A percentile compares a stretch with the other conserved stretches of the same genome.
These are phyloP conservation scores for Seladonia tumulorum DNA, from an alignment of 2,888 invertebrate species.

Conservation along the genomic window DNA sequence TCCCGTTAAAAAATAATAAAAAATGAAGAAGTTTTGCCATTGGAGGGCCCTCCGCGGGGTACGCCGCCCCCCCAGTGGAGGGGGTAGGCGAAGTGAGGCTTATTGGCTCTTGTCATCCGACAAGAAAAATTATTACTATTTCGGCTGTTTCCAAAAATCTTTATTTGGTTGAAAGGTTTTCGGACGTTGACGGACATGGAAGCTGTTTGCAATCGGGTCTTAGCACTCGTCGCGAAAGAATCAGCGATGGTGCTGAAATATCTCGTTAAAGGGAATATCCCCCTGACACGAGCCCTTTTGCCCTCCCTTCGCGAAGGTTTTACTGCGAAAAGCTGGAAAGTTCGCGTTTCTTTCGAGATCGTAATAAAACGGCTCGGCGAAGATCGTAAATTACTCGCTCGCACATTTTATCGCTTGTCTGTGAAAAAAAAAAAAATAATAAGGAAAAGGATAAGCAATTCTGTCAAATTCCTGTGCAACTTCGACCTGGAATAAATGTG, in stretches of 20 bases:
- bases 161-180: background rate
- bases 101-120: too few species aligned
- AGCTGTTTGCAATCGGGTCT: conserved; percentile 23
- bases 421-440: background rate
- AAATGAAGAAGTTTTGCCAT: too few species aligned
- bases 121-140: background rate
- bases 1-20: too few species aligned
- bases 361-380: conserved; percentile 13
- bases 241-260: conserved; percentile 20
- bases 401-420: conserved; percentile 21
- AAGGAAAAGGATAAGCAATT: background rate
- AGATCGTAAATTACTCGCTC: conserved; percentile 41
- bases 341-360: conserved; percentile 9
- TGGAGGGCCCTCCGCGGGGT: too few species aligned
- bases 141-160: background rate
- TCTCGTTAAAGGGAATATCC: conserved; percentile 44
- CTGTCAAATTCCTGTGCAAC: background rate
- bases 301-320: background rate
- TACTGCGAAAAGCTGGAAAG: conserved; percentile 14
- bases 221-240: conserved; percentile 10
- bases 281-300: background rate
- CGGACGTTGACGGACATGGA: background rate
- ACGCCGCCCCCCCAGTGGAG: too few species aligned
- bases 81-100: too few species aligned
- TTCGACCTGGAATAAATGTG: too few species aligned